Base-by-base conservation (phyloP, 2,797 vertebrate species). In the Brachyrhaphis roseni region DNA sequence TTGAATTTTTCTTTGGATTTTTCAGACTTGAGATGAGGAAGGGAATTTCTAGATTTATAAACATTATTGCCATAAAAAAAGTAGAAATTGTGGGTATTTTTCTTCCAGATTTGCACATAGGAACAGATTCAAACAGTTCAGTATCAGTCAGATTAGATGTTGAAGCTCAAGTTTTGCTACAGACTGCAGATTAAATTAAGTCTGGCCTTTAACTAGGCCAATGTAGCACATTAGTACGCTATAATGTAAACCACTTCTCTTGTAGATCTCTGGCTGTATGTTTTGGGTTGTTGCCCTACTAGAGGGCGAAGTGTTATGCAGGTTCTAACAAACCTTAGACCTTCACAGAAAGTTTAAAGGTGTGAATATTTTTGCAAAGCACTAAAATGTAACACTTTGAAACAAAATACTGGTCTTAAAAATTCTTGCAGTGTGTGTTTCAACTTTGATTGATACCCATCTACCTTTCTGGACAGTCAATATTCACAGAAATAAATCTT, bases 401-500 rank as follows among this genome's bases (percentile, higher is more conserved):
- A 81, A 82, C 82, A 86, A 68, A 86, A 86, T 86, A 79, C 82
- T 89, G 88, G 90, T 90, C 85, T 86, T 91, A 83, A 91, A 92
- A 91, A 87, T 89, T 84, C 88, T 26, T 86, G 77, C 82, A 39
- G 74, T 75, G 82, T 87, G 89, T 88, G 85, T 82, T 75, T 81
- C 83, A 84, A 88, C 87, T 90, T 83, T 51, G 4, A 70, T 75
- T 83, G 81, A 89, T 87, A 84, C 84, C 83, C 82, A 87, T 87
- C 81, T 84, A 82, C 85, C 83, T 82, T 89, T 78, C 87, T 85
- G 75, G 87, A 80, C 66, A 62, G 68, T 90, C 84, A 77, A 89
- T 34, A 12, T 70, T 51, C 36, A 53, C 8, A 66, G 79, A 86
- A 80, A 82, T 16, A 83, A 77, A 73, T 66, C 59, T 59, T 57